A percentile compares a stretch with the other conserved stretches of the same genome.
phyloP scores from a whole-genome alignment of 2,888 invertebrate species.

The Anticlea derivata region DNA sequence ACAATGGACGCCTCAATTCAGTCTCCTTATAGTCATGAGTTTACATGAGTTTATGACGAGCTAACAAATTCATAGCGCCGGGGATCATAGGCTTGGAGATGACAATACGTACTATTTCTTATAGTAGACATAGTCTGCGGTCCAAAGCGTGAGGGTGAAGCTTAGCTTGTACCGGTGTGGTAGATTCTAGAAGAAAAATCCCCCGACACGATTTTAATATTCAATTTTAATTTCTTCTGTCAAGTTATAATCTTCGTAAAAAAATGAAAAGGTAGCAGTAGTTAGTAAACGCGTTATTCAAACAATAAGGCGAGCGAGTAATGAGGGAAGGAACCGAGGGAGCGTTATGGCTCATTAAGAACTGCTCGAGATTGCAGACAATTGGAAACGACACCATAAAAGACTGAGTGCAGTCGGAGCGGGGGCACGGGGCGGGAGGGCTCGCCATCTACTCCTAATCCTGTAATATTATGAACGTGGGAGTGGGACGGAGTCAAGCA shows the following conservation, averaged over 20 bases:
- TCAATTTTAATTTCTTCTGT: too few species aligned
- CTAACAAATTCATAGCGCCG: too few species aligned
- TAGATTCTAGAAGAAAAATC: too few species aligned
- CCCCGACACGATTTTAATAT: too few species aligned
- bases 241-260: too few species aligned
- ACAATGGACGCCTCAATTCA: neutral
- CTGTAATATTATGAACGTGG: slow-evolving; percentile 18
- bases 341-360: slow-evolving; percentile 9
- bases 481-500: slow-evolving; percentile 13
- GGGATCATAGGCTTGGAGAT: too few species aligned
- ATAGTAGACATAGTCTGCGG: too few species aligned
- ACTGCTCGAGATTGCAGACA: slow-evolving; percentile 4
- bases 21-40: too few species aligned
- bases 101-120: too few species aligned
- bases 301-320: slow-evolving; percentile 5
- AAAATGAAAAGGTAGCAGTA: neutral
- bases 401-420: neutral
- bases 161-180: too few species aligned
- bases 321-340: slow-evolving; percentile 8
- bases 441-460: slow-evolving; percentile 7
- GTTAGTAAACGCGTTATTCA: neutral
- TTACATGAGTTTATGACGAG: too few species aligned
- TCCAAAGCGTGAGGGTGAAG: too few species aligned
- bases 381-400: slow-evolving; percentile 9
- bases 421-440: neutral